Conservation (phyloP, 1,140 invertebrate genomes). For the Cepaea nemoralis region DNA sequence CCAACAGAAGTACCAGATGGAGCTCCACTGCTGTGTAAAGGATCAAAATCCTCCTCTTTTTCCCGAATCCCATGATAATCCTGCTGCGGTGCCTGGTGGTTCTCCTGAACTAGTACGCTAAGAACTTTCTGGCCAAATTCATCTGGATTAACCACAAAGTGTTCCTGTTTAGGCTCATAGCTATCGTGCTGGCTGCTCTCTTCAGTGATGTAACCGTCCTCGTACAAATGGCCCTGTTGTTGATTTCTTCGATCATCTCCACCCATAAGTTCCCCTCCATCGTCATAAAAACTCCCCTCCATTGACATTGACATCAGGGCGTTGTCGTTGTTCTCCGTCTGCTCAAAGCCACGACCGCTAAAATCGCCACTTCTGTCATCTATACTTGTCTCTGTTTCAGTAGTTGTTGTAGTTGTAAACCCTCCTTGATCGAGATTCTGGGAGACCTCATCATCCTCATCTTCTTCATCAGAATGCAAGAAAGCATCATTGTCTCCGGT, state of each 20-base stretch:
- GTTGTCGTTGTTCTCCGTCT: background rate
- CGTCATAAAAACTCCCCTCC: slow-evolving; percentile 33
- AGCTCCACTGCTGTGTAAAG: background rate
- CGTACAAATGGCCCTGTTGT: background rate
- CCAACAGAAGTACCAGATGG: too few species aligned
- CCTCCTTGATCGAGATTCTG: background rate
- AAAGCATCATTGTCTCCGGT: slow-evolving; percentile 6
- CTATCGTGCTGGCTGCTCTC: slow-evolving; percentile 14
- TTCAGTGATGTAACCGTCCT: background rate
- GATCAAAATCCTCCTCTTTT: background rate
- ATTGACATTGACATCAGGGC: slow-evolving; percentile 34
- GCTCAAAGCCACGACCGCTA: background rate
- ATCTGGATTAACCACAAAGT: background rate
- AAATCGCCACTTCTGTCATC: slow-evolving; percentile 7
- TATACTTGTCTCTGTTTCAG: background rate
- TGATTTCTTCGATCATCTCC: background rate
- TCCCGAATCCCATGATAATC: background rate
- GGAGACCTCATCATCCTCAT: slow-evolving; percentile 26
- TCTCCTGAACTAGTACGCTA: background rate
- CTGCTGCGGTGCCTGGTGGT: background rate
- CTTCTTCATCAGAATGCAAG: slow-evolving; percentile 18
- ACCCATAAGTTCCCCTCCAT: slow-evolving; percentile 24
- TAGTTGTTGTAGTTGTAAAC: background rate
- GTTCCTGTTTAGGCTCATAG: background rate
- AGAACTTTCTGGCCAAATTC: slow-evolving; percentile 6